Percentiles rank a stretch among this genome's conserved stretches.
Evolutionary conservation across 2,113 vertebrate species (phyloP).

Genomic region (Jaculus jaculus): DNA sequence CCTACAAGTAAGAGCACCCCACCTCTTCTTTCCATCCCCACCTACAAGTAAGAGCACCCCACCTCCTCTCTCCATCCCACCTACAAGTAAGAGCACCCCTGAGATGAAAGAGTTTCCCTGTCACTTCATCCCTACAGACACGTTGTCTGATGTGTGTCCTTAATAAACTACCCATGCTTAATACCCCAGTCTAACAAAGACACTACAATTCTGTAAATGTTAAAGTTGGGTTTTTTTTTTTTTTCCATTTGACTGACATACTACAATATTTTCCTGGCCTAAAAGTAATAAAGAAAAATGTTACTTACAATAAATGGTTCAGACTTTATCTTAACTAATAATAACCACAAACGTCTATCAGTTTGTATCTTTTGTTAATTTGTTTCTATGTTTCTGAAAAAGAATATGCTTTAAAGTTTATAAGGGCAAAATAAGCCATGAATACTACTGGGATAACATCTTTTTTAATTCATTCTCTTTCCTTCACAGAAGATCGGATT

Average conservation of each 20-base stretch:
- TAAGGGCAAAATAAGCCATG: constrained; percentile 27
- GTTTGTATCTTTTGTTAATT: not conserved
- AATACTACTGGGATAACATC: not conserved
- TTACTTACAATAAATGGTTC: not conserved
- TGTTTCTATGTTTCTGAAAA: not conserved
- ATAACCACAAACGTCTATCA: not conserved
- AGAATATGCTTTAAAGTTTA: not conserved
- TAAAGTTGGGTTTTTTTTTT: not conserved
- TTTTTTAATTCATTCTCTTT: not conserved
- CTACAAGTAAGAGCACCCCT: not conserved
- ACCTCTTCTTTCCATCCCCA: not conserved
- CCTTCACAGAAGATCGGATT: not conserved
- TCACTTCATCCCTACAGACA: rapidly evolving
- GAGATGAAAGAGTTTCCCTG: not conserved
- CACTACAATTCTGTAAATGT: not conserved
- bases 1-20: not conserved
- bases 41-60: not conserved
- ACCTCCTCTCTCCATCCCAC: not conserved
- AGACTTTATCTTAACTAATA: not conserved
- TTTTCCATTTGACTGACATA: not conserved
- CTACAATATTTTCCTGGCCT: not conserved
- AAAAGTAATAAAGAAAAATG: not conserved
- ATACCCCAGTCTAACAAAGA: not conserved
- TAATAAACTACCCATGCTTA: not conserved
- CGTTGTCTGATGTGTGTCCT: not conserved